These are phyloP conservation scores for Anagrus nilaparvatae DNA, from an alignment of 1,140 invertebrate genomes.

Conservation along the genomic window DNA sequence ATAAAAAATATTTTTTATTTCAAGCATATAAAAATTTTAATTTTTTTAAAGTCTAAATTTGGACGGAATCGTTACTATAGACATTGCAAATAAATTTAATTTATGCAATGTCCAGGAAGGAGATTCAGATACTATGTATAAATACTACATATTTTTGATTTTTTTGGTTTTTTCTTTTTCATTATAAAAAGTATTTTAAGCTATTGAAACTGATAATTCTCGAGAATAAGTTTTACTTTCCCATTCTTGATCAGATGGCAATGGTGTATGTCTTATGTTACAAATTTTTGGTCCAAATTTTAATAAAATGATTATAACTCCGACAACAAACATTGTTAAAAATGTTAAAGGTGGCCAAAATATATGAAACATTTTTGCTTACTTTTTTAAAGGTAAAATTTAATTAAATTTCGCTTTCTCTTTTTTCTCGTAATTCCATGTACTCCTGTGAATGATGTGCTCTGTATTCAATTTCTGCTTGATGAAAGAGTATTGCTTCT, in stretches of 20 bases:
- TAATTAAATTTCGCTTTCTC: constrained; percentile 69
- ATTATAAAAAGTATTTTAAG: constrained; percentile 16
- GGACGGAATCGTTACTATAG: constrained; percentile 18
- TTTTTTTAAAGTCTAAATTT: constrained; percentile 17
- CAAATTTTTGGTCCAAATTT: constrained; percentile 56
- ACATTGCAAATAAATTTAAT: constrained; percentile 7
- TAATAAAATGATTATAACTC: constrained; percentile 63
- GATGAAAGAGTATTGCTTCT: constrained; percentile 26
- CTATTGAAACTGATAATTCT: constrained; percentile 43
- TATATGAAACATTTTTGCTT: constrained; percentile 52
- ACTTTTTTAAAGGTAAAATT: constrained; percentile 17
- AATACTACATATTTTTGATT: no score
- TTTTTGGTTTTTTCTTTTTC: background rate
- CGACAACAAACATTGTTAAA: constrained; percentile 59
- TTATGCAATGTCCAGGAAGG: background rate
- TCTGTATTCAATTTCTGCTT: constrained; percentile 24
- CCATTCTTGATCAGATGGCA: constrained; percentile 49
- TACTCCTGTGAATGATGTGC: constrained; percentile 45
- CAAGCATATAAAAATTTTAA: no score
- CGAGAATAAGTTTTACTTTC: constrained; percentile 51
- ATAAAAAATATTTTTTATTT: no score
- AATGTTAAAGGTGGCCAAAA: constrained; percentile 63
- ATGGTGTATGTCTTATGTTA: constrained; percentile 53
- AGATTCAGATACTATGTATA: background rate
- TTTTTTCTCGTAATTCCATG: constrained; percentile 64